phyloP scores from a whole-genome alignment of 1,140 invertebrate genomes.

The Drosophila pseudoananassae region DNA sequence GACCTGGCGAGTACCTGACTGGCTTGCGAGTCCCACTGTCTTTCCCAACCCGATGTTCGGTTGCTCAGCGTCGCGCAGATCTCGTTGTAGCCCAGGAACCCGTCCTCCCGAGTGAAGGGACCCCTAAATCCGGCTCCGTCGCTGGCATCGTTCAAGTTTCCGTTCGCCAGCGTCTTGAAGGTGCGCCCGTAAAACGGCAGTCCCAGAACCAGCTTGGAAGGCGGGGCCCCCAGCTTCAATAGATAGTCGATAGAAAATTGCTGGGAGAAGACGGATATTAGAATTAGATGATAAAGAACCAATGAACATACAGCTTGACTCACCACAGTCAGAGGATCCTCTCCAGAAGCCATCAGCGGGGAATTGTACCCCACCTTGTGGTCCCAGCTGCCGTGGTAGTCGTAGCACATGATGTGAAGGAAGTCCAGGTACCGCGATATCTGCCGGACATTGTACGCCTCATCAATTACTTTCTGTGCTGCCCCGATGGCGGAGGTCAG shows the following conservation, averaged over 20 bases:
- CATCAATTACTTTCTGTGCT: constrained; percentile 88
- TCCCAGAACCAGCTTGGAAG: constrained; percentile 92
- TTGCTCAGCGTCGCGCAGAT: constrained; percentile 85
- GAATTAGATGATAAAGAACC: background rate
- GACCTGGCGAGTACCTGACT: constrained; percentile 86
- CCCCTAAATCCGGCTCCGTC: constrained; percentile 88
- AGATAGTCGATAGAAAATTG: constrained; percentile 92
- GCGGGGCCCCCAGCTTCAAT: constrained; percentile 88
- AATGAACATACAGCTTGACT: constrained; percentile 38
- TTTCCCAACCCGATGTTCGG: constrained; percentile 84
- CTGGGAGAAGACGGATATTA: constrained; percentile 62
- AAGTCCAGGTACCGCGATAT: constrained; percentile 91
- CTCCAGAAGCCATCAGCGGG: constrained; percentile 85
- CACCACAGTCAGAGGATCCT: constrained; percentile 87
- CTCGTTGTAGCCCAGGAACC: constrained; percentile 95
- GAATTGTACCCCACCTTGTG: constrained; percentile 90
- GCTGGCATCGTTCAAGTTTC: constrained; percentile 84
- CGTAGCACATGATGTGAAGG: constrained; percentile 95
- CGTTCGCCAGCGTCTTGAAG: constrained; percentile 86
- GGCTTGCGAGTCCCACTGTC: constrained; percentile 86
- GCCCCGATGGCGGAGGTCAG: constrained; percentile 92
- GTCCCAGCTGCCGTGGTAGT: constrained; percentile 95
- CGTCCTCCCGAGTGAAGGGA: constrained; percentile 91
- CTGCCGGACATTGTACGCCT: constrained; percentile 90
- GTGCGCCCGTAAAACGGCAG: constrained; percentile 93